A percentile compares a stretch with the other conserved stretches of the same genome.
Conservation (phyloP, 1,140 invertebrate species). For the Pteromalus puparum region DNA sequence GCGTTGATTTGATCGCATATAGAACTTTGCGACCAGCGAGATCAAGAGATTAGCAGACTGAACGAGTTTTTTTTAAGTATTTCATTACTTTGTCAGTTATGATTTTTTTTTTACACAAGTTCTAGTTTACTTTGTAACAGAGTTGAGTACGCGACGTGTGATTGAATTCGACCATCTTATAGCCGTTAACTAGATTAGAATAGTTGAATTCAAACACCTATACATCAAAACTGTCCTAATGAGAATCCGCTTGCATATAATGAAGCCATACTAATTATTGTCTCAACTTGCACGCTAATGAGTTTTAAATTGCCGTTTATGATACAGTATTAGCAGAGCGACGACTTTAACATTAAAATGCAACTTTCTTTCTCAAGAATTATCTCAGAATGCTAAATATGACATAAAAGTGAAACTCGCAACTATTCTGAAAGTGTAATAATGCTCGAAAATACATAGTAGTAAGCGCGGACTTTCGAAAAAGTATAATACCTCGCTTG, state of each 20-base stretch:
- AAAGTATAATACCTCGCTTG: background rate
- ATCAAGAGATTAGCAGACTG: background rate
- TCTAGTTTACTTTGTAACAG: background rate
- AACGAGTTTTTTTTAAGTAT: background rate
- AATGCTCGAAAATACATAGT: background rate
- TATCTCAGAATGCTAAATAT: background rate
- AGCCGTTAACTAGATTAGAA: background rate
- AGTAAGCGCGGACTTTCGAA: background rate
- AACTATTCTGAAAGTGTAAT: background rate
- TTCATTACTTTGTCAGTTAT: too few species aligned
- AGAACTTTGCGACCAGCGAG: background rate
- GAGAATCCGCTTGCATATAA: background rate
- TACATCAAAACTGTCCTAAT: background rate
- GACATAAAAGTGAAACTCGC: background rate
- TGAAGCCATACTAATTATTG: background rate
- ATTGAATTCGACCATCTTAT: background rate
- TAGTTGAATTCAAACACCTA: background rate
- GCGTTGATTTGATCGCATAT: background rate
- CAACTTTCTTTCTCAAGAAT: background rate
- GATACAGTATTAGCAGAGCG: background rate
- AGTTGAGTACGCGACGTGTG: background rate
- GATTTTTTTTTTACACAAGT: background rate
- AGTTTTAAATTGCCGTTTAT: constrained; percentile 19
- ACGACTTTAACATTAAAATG: constrained; percentile 31
- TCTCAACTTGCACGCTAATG: constrained; percentile 15